Evolutionary conservation across 2,113 vertebrate species (phyloP), one percentile per base, ranked within the genome.

Genomic region (Chaetorhynchus papuensis): DNA sequence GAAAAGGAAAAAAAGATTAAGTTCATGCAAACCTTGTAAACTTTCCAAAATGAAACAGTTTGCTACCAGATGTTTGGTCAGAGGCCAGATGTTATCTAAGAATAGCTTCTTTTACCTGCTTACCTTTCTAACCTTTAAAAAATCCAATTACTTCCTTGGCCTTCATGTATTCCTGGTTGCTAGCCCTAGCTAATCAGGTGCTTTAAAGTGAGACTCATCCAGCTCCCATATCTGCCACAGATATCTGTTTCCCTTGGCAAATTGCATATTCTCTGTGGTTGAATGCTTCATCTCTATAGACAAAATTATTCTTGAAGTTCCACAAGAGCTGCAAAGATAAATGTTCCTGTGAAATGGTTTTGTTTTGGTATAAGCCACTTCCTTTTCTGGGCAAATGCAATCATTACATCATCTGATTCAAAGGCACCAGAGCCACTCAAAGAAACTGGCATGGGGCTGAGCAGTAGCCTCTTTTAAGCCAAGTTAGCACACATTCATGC

Each of bases 81-180:
- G 79, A 93, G 68, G 70, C 79, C 92, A 96, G 92, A 84, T 95
- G 60, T 95, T 92, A 70, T 78, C 93, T 94, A 96, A 96, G 83
- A 96, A 93, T 89, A 97, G 64, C 37, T 90, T 71, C n/a, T 96
- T 96, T 83, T 90, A 94, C 94, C 88, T 95, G 64, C 31, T 95
- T 90, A 78, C 79, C 42, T 93, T 83, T 68, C 61, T 88, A 86
- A 83, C 71, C 71, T 75, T 94, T 84, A 68, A 74, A 75, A 94
- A 93, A 96, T 78, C 35, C 60, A 93, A 42, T 94, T 94, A 81
- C 37, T 94, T 89, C 37, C 68, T 83, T 75, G 44, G 56, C 68
- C 52, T 87, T 86, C 2, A 2, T 80, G 19, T 69, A 42, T 65
- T 83, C 72, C 45, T 91, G 54, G 45, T 78, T 89, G 61, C 44